Percentiles rank a stretch among this genome's conserved stretches.
Conservation (phyloP, 2,113 vertebrate species). For the Pungitius pungitius region DNA sequence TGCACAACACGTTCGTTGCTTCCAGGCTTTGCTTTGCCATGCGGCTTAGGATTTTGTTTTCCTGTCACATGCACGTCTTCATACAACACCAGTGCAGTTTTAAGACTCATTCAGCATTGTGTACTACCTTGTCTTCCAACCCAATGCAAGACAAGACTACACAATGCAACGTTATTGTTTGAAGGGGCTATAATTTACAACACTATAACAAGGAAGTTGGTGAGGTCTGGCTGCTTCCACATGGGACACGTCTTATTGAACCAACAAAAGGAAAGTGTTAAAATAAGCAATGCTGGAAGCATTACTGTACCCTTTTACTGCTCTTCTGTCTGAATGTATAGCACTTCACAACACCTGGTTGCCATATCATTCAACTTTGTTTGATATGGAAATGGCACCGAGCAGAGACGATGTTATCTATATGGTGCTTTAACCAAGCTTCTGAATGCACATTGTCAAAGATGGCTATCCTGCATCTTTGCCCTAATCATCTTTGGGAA, state of each 20-base stretch:
- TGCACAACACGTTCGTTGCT: slow-evolving; percentile 17
- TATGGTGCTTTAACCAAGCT: slow-evolving; percentile 36
- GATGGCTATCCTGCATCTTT: slow-evolving; percentile 1
- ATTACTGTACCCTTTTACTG: neutral
- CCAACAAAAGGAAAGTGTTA: neutral
- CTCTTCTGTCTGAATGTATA: slow-evolving; percentile 62
- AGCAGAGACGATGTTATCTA: slow-evolving; percentile 27
- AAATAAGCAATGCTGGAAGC: neutral
- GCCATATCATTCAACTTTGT: slow-evolving; percentile 6
- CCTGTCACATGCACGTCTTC: slow-evolving; percentile 7
- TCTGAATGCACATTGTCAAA: slow-evolving; percentile 46
- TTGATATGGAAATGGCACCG: slow-evolving; percentile 15
- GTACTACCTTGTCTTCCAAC: slow-evolving; percentile 9
- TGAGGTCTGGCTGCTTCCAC: neutral
- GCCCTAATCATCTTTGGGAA: slow-evolving; percentile 2
- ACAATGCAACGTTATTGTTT: neutral
- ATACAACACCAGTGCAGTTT: slow-evolving; percentile 12
- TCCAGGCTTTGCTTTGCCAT: slow-evolving; percentile 21
- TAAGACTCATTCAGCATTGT: slow-evolving; percentile 8
- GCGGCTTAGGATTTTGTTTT: slow-evolving; percentile 25
- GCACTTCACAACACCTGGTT: slow-evolving; percentile 13
- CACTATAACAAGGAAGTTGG: neutral
- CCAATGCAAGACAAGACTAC: slow-evolving; percentile 3
- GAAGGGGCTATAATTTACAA: neutral
- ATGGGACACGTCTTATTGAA: neutral